A percentile compares a stretch with the other conserved stretches of the same genome.
These are phyloP conservation scores for Orientallactaga bullata DNA, from an alignment of 2,113 vertebrate species.

Conservation along the genomic window DNA sequence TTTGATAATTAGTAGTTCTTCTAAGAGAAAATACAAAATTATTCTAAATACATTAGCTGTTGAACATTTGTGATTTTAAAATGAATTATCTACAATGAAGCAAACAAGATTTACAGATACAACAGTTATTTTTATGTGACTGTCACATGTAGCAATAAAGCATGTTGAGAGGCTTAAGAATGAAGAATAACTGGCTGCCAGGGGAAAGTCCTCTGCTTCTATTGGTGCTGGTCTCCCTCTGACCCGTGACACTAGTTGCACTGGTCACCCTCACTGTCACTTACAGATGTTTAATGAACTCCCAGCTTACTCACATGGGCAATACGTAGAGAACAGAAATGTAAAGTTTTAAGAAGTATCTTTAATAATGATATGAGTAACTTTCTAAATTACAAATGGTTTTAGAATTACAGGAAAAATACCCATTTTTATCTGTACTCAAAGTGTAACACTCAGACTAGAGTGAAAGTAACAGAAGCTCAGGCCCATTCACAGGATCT, in stretches of 20 bases:
- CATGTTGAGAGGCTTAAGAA: conserved; percentile 9
- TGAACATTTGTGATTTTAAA: conserved; percentile 50
- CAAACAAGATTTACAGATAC: not conserved
- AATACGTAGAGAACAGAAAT: conserved; percentile 1
- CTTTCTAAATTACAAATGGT: not conserved
- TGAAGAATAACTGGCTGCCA: not conserved
- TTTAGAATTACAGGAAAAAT: conserved; percentile 25
- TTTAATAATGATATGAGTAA: conserved; percentile 7
- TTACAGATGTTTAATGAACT: not conserved
- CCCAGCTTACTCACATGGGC: not conserved
- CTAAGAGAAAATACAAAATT: conserved; percentile 24
- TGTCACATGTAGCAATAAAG: conserved; percentile 28
- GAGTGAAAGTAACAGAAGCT: conserved; percentile 4
- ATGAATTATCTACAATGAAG: not conserved
- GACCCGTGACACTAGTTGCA: not conserved
- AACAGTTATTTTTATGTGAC: conserved; percentile 53
- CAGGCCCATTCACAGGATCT: not conserved
- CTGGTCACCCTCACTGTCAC: not conserved
- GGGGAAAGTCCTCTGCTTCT: not conserved
- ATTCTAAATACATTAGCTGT: not conserved
- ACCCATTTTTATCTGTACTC: not conserved
- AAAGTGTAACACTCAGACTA: not conserved
- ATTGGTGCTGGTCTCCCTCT: not conserved
- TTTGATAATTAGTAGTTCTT: conserved; percentile 43
- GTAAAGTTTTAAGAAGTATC: not conserved